These are phyloP conservation scores for Leucopsar rothschildi DNA, from an alignment of 2,113 vertebrate genomes.

Conservation along the genomic window DNA sequence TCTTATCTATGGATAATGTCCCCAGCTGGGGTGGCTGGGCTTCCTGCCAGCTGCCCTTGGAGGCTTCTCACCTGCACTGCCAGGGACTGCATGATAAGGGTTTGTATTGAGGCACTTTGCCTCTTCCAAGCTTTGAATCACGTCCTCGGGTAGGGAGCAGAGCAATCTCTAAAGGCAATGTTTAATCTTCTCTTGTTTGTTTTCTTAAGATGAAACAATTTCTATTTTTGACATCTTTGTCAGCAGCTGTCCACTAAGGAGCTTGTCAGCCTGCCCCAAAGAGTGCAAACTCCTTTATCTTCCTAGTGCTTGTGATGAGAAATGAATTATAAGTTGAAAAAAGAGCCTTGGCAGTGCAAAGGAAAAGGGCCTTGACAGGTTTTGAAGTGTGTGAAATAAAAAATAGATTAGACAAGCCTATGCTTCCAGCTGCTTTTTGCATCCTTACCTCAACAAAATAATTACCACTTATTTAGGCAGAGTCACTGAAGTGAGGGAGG, in stretches of 20 bases:
- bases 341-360: not conserved
- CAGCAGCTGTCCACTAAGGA: not conserved
- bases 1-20: not conserved
- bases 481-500: not conserved
- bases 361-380: not conserved
- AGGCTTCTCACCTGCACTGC: not conserved
- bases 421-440: not conserved
- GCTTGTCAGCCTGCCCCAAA: not conserved
- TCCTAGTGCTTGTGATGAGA: not conserved
- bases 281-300: not conserved
- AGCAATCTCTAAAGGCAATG: not conserved
- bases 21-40: not conserved
- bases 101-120: not conserved
- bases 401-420: constrained; percentile 13
- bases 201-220: constrained; percentile 2
- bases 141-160: not conserved
- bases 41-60: not conserved
- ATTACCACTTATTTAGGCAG: not conserved
- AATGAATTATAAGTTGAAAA: not conserved
- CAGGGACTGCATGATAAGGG: not conserved
- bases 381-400: constrained; percentile 8
- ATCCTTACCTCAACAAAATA: not conserved
- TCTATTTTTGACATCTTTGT: not conserved
- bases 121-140: not conserved
- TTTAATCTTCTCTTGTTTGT: constrained; percentile 1